phyloP scores from a whole-genome alignment of 2,888 invertebrate genomes.

The Megamerina dolium region DNA sequence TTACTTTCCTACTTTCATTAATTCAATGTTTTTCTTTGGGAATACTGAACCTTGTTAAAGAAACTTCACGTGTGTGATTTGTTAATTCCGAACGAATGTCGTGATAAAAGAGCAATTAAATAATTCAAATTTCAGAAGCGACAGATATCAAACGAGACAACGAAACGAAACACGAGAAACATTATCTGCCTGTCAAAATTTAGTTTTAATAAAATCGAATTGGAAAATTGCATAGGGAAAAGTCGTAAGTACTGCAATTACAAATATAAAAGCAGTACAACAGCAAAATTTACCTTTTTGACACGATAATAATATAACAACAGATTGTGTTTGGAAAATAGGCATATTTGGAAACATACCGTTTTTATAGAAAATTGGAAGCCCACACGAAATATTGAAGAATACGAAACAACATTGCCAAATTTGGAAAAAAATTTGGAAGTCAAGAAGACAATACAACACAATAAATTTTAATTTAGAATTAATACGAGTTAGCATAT shows the following conservation, averaged over 20 bases:
- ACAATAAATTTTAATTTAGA: too few species aligned
- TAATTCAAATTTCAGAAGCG: too few species aligned
- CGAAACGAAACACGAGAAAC: slow-evolving; percentile 25
- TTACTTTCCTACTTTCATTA: too few species aligned
- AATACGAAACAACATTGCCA: slow-evolving; percentile 10
- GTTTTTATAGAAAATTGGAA: slow-evolving; percentile 3
- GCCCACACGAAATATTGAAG: slow-evolving; percentile 13
- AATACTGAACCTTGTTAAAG: too few species aligned
- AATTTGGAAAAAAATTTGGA: slow-evolving; percentile 14
- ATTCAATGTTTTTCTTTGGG: too few species aligned
- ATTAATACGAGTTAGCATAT: too few species aligned
- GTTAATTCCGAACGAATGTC: too few species aligned
- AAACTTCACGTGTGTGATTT: too few species aligned
- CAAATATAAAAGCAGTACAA: neutral
- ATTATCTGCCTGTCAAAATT: slow-evolving; percentile 22
- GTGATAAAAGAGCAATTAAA: too few species aligned
- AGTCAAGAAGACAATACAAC: too few species aligned
- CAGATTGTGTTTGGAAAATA: neutral
- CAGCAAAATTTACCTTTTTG: neutral
- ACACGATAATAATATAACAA: too few species aligned
- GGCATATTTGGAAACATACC: too few species aligned
- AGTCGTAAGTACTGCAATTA: slow-evolving; percentile 2
- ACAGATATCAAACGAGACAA: slow-evolving; percentile 23
- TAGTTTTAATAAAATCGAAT: slow-evolving; percentile 5
- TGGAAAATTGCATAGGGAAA: slow-evolving; percentile 1